Conservation (phyloP, 2,797 vertebrate genomes). For the Craterocephalus amniculus region DNA sequence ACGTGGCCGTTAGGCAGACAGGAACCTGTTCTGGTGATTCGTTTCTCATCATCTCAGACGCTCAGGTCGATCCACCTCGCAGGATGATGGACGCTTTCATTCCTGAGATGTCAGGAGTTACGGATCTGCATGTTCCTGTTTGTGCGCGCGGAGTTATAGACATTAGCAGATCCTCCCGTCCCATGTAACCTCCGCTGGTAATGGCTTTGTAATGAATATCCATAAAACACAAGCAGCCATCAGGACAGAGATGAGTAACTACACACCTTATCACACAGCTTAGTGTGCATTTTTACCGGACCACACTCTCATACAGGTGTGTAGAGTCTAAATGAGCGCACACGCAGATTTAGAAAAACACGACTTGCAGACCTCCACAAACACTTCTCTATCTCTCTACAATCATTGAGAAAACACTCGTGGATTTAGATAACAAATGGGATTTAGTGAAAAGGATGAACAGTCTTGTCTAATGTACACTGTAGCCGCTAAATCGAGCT, state of each 20-base stretch:
- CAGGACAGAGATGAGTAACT: conserved; percentile 39
- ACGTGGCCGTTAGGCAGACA: conserved; percentile 1
- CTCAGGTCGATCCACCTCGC: conserved; percentile 48
- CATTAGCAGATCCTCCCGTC: conserved; percentile 62
- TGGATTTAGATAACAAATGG: conserved; percentile 33
- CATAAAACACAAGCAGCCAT: conserved; percentile 73
- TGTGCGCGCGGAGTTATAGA: conserved; percentile 47
- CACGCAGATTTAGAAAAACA: neutral
- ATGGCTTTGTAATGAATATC: conserved; percentile 79
- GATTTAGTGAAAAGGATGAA: conserved; percentile 30
- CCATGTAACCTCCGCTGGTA: conserved; percentile 76
- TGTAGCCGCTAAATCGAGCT: conserved; percentile 11
- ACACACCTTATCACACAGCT: conserved; percentile 12
- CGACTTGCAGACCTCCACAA: conserved; percentile 10
- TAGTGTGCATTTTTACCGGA: conserved; percentile 12
- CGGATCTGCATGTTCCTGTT: conserved; percentile 26
- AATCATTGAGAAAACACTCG: conserved; percentile 23
- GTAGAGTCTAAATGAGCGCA: neutral
- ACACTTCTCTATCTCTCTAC: no score
- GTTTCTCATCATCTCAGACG: conserved; percentile 54
- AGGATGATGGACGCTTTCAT: conserved; percentile 70
- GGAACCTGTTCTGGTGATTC: conserved; percentile 61
- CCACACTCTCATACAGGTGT: conserved; percentile 20
- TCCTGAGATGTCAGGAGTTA: conserved; percentile 54
- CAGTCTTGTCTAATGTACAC: neutral